Evolutionary conservation across 2,888 invertebrate genomes (phyloP), one percentile per base, ranked within the genome.

Genomic region (Xanthorhoe designata): DNA sequence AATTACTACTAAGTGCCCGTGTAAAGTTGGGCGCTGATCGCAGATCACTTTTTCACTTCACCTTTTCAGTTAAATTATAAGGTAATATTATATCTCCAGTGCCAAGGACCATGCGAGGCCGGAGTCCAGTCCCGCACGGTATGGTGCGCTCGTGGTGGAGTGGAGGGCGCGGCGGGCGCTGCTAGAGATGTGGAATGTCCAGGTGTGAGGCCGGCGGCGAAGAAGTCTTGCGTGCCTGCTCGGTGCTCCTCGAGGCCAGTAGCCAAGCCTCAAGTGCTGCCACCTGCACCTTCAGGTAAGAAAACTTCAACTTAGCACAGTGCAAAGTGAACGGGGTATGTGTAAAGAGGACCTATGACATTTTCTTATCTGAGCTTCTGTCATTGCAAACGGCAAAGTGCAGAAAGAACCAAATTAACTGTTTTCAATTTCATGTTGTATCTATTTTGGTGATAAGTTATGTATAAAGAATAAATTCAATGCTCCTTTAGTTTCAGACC

Each of bases 91-190:
- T 53, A 8, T 51, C 29, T 24, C 1, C 53, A 94, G 94, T 94
- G 94, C 74, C 79, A 85, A 71, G 94, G 94, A 8, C 89, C 92
- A 0, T 94, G 94, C 67, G 91, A 91, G 59, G 94, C 95, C 24
- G 91, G 91, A 0, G 84, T 94, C 0, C 94, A 94, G 60, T 92
- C 92, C 19, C 94, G 95, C 2, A 89, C 94, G 6, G 91, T 94
- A 24, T 95, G 94, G 88, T 94, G 95, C 70, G 86, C 94, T 0
- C 92, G 93, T 51, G 92, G 89, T 45, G 88, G 92, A 1, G 82
- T 74, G 17, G 90, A 83, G 17, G 88, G 89, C 5, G 87, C 91
- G 3, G 75, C 72, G 0, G 80, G 94, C 38, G 89, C 90, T 0
- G 78, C 92, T 57, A 79, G 88, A 0, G 92, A 92, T 68, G 42